These are phyloP conservation scores for Gymnocephalus cernua DNA, from an alignment of 2,113 vertebrate species.

Conservation along the genomic window DNA sequence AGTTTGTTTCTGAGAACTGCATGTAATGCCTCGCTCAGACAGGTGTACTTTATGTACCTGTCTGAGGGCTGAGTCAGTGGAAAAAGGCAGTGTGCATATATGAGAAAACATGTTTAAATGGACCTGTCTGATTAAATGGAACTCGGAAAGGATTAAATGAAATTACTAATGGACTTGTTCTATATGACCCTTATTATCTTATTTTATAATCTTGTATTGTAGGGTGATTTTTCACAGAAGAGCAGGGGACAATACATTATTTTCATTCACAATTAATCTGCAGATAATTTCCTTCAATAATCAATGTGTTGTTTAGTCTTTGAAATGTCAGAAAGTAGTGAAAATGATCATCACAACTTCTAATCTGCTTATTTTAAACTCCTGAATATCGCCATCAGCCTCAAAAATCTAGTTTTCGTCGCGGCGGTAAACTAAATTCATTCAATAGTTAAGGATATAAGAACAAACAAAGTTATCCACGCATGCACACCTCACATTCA, in stretches of 20 bases:
- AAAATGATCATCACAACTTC: background rate
- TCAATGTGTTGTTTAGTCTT: background rate
- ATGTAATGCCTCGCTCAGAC: background rate
- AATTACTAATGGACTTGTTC: background rate
- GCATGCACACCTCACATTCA: background rate
- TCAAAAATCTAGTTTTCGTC: background rate
- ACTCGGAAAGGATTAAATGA: background rate
- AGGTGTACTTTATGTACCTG: slow-evolving; percentile 40
- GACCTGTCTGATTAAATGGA: background rate
- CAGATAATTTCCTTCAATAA: background rate
- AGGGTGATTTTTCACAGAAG: background rate
- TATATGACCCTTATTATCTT: background rate
- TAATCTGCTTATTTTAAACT: background rate
- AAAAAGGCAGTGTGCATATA: slow-evolving; percentile 18
- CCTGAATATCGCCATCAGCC: background rate
- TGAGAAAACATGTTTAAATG: background rate
- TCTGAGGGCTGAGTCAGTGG: slow-evolving; percentile 30
- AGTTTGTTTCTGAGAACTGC: background rate
- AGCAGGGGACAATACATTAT: background rate
- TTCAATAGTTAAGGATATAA: background rate
- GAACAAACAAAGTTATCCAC: background rate
- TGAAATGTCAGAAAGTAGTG: background rate
- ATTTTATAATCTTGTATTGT: background rate
- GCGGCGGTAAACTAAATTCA: background rate
- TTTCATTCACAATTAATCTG: background rate